Conservation (phyloP, 1,140 invertebrate species). For the Halictus rubicundus region DNA sequence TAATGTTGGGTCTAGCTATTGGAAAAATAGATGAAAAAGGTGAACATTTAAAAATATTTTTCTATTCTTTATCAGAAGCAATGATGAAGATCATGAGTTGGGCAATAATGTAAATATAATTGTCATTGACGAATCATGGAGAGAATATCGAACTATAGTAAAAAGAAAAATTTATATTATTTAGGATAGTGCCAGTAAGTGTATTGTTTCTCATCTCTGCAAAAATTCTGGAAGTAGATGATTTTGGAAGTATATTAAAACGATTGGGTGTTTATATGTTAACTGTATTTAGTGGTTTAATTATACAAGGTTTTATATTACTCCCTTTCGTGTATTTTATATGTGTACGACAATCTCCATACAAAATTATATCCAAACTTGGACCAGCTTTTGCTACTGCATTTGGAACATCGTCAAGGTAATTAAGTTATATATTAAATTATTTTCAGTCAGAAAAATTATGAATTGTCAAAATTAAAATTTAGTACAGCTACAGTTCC, state of each 20-base stretch:
- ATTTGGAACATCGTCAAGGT: constrained; percentile 87
- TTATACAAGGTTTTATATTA: constrained; percentile 84
- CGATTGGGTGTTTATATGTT: constrained; percentile 85
- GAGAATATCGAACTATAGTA: background rate
- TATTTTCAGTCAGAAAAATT: background rate
- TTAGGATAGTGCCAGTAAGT: constrained; percentile 87
- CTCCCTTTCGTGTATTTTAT: constrained; percentile 84
- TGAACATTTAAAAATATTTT: constrained; percentile 80
- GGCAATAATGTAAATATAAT: constrained; percentile 48
- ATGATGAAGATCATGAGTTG: constrained; percentile 83
- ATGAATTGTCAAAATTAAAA: constrained; percentile 21
- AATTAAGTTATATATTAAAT: constrained; percentile 14
- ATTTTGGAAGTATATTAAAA: constrained; percentile 83
- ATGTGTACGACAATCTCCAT: constrained; percentile 84
- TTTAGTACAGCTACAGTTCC: constrained; percentile 87
- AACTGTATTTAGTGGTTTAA: constrained; percentile 84
- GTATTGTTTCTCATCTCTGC: constrained; percentile 88
- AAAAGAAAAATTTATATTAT: constrained; percentile 30
- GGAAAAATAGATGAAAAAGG: constrained; percentile 78
- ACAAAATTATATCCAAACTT: constrained; percentile 82
- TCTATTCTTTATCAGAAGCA: constrained; percentile 79
- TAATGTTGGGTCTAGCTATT: constrained; percentile 81
- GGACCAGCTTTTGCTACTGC: constrained; percentile 85
- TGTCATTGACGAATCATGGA: background rate
- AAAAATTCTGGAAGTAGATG: constrained; percentile 87